Percentiles rank a stretch among this genome's conserved stretches.
phyloP scores from a whole-genome alignment of 2,888 invertebrate species.

The Chorisops tibialis region DNA sequence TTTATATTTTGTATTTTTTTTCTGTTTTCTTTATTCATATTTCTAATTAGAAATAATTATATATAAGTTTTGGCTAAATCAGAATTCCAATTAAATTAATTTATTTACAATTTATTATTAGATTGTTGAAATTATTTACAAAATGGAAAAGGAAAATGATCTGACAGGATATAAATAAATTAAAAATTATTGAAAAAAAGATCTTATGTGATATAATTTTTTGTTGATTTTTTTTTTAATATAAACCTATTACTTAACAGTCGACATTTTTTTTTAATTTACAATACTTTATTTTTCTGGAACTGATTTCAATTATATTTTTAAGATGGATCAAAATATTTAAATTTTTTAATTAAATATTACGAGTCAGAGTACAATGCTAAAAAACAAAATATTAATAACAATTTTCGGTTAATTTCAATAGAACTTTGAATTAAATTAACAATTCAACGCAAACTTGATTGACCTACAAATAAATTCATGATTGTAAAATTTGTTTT shows the following conservation, averaged over 20 bases:
- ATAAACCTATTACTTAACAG: conserved; percentile 9
- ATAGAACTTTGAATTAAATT: too few species aligned
- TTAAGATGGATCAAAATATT: too few species aligned
- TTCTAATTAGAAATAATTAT: neutral
- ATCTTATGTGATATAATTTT: neutral
- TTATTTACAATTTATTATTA: neutral
- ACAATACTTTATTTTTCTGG: too few species aligned
- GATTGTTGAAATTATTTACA: neutral
- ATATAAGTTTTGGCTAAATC: neutral
- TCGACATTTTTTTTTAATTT: neutral
- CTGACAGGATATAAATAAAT: conserved; percentile 11
- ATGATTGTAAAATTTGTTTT: too few species aligned
- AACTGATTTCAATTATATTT: too few species aligned
- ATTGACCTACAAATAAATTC: too few species aligned
- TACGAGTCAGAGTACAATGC: too few species aligned
- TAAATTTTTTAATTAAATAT: too few species aligned
- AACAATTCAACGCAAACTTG: too few species aligned
- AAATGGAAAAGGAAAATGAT: neutral
- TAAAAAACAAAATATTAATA: too few species aligned
- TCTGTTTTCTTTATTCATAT: neutral
- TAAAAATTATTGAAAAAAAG: neutral
- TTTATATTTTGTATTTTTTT: conserved; percentile 1
- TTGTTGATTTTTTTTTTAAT: neutral
- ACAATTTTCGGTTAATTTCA: too few species aligned
- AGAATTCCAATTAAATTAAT: neutral